Conservation (phyloP, 2,113 vertebrate species). For the Mormyrus lacerda region DNA sequence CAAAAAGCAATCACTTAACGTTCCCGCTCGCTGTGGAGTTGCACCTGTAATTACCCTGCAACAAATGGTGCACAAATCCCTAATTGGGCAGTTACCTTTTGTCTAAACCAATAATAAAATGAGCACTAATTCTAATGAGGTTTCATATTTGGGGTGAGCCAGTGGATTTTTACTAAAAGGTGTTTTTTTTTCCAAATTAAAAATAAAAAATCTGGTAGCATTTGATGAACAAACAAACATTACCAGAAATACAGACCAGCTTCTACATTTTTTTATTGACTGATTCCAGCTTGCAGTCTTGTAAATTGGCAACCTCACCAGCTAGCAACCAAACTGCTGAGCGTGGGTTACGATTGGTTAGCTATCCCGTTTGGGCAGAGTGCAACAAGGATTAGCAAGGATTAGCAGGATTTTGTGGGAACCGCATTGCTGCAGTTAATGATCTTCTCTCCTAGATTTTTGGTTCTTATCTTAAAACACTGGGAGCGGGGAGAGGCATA, state of each 20-base stretch:
- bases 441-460: not conserved
- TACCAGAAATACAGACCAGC: not conserved
- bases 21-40: not conserved
- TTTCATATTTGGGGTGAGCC: not conserved
- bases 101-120: not conserved
- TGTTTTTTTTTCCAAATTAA: not conserved
- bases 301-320: not conserved
- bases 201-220: not conserved
- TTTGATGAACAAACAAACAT: not conserved
- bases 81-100: not conserved
- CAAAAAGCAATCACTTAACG: not conserved
- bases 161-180: not conserved
- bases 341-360: not conserved
- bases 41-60: not conserved
- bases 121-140: not conserved
- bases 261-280: not conserved
- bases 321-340: not conserved
- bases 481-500: not conserved
- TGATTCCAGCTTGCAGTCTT: not conserved
- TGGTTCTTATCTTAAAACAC: not conserved
- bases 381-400: not conserved
- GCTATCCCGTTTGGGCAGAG: not conserved
- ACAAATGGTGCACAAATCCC: not conserved
- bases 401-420: not conserved
- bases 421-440: not conserved